phyloP scores from a whole-genome alignment of 2,888 invertebrate genomes.

The Meteorus colon region DNA sequence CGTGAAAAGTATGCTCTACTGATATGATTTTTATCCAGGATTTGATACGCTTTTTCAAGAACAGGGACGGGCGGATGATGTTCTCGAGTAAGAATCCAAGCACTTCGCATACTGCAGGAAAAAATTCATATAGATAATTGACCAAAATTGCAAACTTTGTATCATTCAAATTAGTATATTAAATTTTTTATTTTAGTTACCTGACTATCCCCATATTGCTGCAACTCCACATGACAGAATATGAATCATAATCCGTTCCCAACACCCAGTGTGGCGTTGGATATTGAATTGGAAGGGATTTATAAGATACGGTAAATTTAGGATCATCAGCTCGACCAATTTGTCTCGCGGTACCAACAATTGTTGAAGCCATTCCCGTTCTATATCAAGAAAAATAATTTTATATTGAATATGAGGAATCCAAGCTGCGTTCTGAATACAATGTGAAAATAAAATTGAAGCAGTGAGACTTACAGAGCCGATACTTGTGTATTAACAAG shows the following conservation, averaged over 20 bases:
- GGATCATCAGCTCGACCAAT: slow-evolving; percentile 76
- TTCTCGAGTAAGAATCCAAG: slow-evolving; percentile 80
- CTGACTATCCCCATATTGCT: slow-evolving; percentile 76
- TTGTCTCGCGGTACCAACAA: slow-evolving; percentile 77
- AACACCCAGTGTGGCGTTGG: slow-evolving; percentile 79
- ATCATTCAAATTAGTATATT: too few species aligned
- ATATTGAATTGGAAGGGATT: slow-evolving; percentile 77
- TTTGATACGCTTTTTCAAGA: slow-evolving; percentile 77
- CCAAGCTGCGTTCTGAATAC: slow-evolving; percentile 13
- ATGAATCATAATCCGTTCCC: slow-evolving; percentile 79
- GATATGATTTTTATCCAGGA: slow-evolving; percentile 77
- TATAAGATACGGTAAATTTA: slow-evolving; percentile 79
- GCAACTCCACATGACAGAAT: slow-evolving; percentile 80
- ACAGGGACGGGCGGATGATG: slow-evolving; percentile 76
- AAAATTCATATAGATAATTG: neutral
- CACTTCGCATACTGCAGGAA: slow-evolving; percentile 68
- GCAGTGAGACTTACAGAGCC: slow-evolving; percentile 70
- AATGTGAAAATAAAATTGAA: slow-evolving; percentile 18
- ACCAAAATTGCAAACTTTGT: neutral
- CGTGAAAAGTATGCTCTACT: slow-evolving; percentile 77
- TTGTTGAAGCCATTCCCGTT: slow-evolving; percentile 76
- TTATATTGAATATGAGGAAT: neutral
- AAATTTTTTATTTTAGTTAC: slow-evolving; percentile 50
- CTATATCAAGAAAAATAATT: slow-evolving; percentile 68
- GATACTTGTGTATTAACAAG: slow-evolving; percentile 74